Evolutionary conservation across 2,113 vertebrate genomes (phyloP).

Genomic region (Xiphorhynchus elegans): DNA sequence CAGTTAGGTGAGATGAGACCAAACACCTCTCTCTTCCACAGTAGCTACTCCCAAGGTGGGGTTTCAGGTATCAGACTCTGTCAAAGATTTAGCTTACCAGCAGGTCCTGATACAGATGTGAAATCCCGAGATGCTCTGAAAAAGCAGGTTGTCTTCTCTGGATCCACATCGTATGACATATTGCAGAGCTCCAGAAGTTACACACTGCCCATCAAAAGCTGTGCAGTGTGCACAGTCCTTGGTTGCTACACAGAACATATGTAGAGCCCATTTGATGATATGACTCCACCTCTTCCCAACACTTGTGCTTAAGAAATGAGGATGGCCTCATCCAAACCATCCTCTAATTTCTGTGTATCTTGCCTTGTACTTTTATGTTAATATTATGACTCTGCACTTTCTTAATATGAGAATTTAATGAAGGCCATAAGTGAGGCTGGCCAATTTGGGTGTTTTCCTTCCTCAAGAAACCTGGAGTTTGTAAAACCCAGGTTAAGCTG

Average conservation of each 20-base stretch:
- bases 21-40: background rate
- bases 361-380: background rate
- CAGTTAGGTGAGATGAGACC: background rate
- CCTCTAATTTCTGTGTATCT: background rate
- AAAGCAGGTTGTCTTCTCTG: background rate
- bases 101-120: background rate
- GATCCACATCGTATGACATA: background rate
- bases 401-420: background rate
- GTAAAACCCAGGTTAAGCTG: background rate
- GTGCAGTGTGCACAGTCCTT: background rate
- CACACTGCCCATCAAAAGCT: background rate
- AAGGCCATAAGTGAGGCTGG: background rate
- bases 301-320: background rate
- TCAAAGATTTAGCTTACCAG: background rate
- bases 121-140: background rate
- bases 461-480: background rate
- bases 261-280: background rate
- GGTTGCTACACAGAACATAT: background rate
- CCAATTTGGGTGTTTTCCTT: background rate
- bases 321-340: background rate
- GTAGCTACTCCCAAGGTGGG: background rate
- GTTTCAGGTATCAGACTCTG: background rate
- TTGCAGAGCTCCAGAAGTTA: background rate
- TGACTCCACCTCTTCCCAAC: background rate
- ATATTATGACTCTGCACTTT: background rate